Evolutionary conservation across 2,797 vertebrate species (phyloP), one percentile per base, ranked within the genome.

Genomic region (Tadarida brasiliensis): DNA sequence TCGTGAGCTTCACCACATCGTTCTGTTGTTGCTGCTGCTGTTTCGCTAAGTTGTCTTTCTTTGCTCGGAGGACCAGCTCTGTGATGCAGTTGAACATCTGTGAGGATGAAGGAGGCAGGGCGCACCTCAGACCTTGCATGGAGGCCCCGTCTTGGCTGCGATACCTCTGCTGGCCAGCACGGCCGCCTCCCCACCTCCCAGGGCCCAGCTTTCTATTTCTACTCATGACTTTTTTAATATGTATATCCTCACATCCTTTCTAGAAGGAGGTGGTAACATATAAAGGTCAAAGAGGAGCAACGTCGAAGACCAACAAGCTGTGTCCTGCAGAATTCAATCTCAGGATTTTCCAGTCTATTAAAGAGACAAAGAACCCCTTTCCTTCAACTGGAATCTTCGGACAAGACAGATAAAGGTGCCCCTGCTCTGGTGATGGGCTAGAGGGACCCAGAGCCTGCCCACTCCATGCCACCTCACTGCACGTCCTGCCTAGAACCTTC

Each of bases 71-170:
- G 97, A 99, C 99, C 90, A 99, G 98, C 99, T 99, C 99, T 63
- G 99, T 99, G 99, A 99, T 99, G 98, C 99, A 99, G 98, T 99
- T 99, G 98, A 99, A 99, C 99, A 99, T 99, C 99, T 99, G 98
- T 91, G 98, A 97, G 74, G 74, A 93, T 22, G 76, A 68, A 89
- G 68, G 30, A 91, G 92, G 92, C 30, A 35, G 74, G 51, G 65
- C 7, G 0, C 28, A 22, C 88, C 85, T 94, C 78, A 96, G 95
- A 73, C 39, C 61, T 0, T 0, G 33, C 1, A 11, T 7, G 2
- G 57, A 33, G 47, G 63, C 39, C 78, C 76, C 3, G 15, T 14
- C 54, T 19, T 2, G 11, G n/a, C 65, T 1, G 28, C 0, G 6
- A 63, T 8, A 5, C n/a, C 59, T 7, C 35, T 44, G 51, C 44